Conservation (phyloP, 2,797 vertebrate genomes). For the Amblyraja radiata region DNA sequence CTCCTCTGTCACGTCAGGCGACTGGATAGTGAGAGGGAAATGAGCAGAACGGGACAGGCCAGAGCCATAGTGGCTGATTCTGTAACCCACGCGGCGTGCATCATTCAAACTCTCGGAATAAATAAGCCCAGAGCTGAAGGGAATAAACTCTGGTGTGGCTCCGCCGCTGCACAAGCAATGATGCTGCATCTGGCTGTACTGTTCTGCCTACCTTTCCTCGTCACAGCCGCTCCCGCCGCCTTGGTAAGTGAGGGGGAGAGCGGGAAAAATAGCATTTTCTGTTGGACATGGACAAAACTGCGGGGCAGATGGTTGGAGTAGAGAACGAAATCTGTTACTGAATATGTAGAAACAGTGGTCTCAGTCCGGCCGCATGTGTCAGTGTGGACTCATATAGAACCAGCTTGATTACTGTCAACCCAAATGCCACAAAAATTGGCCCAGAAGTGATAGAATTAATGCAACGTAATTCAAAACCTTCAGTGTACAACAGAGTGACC, state of each 20-base stretch:
- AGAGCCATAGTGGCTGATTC: background rate
- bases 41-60: background rate
- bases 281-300: background rate
- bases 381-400: background rate
- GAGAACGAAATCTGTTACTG: too few relatives aligned
- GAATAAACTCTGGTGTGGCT: background rate
- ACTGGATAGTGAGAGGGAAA: background rate
- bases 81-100: background rate
- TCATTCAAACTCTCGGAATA: constrained; percentile 9
- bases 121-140: background rate
- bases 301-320: background rate
- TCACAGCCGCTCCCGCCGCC: constrained; percentile 19
- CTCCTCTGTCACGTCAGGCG: constrained; percentile 31
- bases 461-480: background rate
- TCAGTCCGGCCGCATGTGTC: too few relatives aligned
- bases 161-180: background rate
- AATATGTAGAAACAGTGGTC: too few relatives aligned
- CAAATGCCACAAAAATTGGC: background rate
- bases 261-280: background rate
- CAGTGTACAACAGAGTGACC: background rate
- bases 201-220: constrained; percentile 9
- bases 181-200: constrained; percentile 11
- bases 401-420: background rate
- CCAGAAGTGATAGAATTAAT: background rate
- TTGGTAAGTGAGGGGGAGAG: background rate